These are phyloP conservation scores for Erythrocercus mccallii DNA, from an alignment of 2,113 vertebrate genomes.

Conservation along the genomic window DNA sequence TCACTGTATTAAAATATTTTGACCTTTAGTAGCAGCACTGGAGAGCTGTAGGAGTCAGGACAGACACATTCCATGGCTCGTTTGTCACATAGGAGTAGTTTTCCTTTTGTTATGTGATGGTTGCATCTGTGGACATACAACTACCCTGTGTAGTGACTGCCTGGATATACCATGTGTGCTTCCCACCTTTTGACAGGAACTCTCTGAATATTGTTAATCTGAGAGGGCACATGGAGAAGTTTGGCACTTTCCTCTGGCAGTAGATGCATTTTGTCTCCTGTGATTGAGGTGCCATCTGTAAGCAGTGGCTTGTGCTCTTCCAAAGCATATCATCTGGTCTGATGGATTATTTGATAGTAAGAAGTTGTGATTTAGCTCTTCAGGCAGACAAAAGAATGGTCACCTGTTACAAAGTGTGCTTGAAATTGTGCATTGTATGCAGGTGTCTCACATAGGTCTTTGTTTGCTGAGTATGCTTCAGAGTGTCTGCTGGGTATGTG, in stretches of 20 bases:
- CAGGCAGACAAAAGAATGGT: not conserved
- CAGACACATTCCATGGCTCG: accelerated
- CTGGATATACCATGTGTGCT: accelerated
- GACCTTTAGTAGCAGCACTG: not conserved
- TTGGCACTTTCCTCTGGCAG: not conserved
- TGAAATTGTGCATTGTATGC: not conserved
- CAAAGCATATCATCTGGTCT: not conserved
- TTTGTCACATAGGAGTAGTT: not conserved
- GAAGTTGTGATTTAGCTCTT: not conserved
- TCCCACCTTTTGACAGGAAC: not conserved
- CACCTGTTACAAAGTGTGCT: not conserved
- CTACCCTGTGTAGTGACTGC: not conserved
- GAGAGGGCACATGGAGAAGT: not conserved
- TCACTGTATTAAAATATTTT: not conserved
- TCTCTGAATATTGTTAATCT: not conserved
- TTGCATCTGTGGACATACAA: not conserved
- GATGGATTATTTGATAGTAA: not conserved
- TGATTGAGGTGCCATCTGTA: not conserved
- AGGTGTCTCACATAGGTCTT: not conserved
- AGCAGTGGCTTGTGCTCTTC: not conserved
- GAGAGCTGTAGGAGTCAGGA: not conserved
- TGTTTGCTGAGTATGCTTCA: not conserved
- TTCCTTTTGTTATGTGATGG: not conserved
- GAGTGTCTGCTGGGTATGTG: not conserved
- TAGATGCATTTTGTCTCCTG: not conserved